A percentile compares a stretch with the other conserved stretches of the same genome.
Conservation (phyloP, 2,888 invertebrate genomes). For the Fragum whitleyi region DNA sequence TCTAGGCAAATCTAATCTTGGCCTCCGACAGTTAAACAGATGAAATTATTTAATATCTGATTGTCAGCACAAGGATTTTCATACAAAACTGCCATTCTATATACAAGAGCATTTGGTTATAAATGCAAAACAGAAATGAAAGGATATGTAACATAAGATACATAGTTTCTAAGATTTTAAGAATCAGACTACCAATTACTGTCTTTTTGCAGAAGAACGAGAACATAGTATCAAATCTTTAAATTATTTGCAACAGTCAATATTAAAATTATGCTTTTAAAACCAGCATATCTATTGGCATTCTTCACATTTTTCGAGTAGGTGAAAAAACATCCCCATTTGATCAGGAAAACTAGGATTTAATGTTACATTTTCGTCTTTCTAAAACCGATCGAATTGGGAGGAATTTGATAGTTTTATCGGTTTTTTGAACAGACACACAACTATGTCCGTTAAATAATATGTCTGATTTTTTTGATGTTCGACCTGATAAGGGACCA, state of each 20-base stretch:
- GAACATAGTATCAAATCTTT: neutral
- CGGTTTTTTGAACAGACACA: neutral
- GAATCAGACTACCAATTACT: too few relatives aligned
- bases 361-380: too few relatives aligned
- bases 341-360: too few relatives aligned
- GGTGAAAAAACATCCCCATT: too few relatives aligned
- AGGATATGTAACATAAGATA: neutral
- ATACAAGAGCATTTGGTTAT: constrained; percentile 16
- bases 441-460: constrained; percentile 21
- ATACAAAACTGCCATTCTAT: neutral
- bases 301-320: constrained; percentile 46
- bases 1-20: too few relatives aligned
- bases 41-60: too few relatives aligned
- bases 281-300: constrained; percentile 38
- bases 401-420: too few relatives aligned
- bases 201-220: neutral
- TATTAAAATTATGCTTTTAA: constrained; percentile 40
- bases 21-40: too few relatives aligned
- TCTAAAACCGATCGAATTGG: too few relatives aligned
- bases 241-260: constrained; percentile 22
- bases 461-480: constrained; percentile 10
- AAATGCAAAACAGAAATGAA: neutral
- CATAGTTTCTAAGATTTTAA: neutral
- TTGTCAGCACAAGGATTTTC: too few relatives aligned
- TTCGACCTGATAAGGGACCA: too few relatives aligned